Conservation (phyloP, 2,113 vertebrate genomes). For the Tapirus terrestris region DNA sequence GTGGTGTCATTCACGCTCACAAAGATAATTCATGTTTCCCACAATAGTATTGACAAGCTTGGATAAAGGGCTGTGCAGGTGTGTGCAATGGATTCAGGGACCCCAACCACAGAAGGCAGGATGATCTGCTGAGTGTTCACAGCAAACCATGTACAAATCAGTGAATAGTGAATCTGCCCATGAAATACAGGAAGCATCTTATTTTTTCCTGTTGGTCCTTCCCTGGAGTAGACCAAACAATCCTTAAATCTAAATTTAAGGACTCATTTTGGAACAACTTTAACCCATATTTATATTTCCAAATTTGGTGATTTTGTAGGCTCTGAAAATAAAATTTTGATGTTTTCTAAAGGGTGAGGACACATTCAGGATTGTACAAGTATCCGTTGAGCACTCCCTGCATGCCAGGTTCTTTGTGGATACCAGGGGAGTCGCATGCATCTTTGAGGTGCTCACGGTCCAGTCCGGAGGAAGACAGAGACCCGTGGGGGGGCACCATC, state of each 20-base stretch:
- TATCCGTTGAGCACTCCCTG: not conserved
- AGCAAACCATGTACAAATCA: not conserved
- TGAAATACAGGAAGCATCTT: not conserved
- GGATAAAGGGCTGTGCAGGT: not conserved
- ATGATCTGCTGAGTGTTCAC: fast-evolving
- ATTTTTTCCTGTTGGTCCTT: not conserved
- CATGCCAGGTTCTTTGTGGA: not conserved
- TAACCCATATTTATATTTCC: not conserved
- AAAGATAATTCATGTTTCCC: not conserved
- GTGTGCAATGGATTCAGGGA: fast-evolving
- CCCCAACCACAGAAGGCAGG: no score
- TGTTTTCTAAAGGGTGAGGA: not conserved
- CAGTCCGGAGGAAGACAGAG: not conserved
- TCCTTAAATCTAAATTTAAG: not conserved
- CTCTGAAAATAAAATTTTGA: conserved; percentile 12
- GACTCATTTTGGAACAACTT: not conserved
- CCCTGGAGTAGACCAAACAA: not conserved
- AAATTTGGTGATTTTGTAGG: not conserved
- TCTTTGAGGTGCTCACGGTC: not conserved
- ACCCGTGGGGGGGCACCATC: not conserved
- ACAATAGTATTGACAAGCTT: no score
- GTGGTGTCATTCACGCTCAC: not conserved
- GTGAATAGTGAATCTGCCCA: not conserved
- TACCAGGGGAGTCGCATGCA: not conserved
- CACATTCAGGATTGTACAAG: not conserved